A percentile compares a stretch with the other conserved stretches of the same genome.
Conservation (phyloP, 2,888 invertebrate species). For the Synergus gifuensis region DNA sequence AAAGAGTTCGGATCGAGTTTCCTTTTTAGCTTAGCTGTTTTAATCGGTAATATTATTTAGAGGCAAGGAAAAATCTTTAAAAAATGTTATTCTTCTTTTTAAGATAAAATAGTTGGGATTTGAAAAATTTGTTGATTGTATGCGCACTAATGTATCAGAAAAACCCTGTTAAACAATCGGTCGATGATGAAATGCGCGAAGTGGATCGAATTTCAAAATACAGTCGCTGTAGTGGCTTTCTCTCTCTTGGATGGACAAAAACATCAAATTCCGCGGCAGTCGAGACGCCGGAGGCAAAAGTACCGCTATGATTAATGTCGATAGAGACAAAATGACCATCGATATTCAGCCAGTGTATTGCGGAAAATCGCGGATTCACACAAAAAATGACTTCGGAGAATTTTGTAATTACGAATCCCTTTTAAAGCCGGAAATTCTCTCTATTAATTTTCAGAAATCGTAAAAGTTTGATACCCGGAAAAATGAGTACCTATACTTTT, state of each 20-base stretch:
- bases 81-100: not conserved
- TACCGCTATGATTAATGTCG: constrained; percentile 63
- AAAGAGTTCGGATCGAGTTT: not conserved
- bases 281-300: constrained; percentile 57
- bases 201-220: constrained; percentile 66
- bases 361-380: constrained; percentile 56
- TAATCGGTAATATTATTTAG: too few species aligned
- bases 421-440: not conserved
- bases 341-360: constrained; percentile 48
- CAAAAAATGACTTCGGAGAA: constrained; percentile 48
- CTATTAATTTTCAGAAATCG: not conserved
- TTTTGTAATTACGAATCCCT: not conserved
- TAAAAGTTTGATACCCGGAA: not conserved
- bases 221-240: constrained; percentile 57
- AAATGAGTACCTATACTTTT: not conserved
- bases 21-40: not conserved
- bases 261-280: constrained; percentile 59
- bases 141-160: constrained; percentile 40
- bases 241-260: constrained; percentile 52
- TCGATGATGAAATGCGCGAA: constrained; percentile 57
- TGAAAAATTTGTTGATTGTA: not conserved
- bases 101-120: not conserved
- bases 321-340: constrained; percentile 55
- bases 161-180: constrained; percentile 2
- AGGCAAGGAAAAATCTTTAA: not conserved